Percentiles rank a stretch among this genome's conserved stretches.
Conservation (phyloP, 2,113 vertebrate species). For the Herpetotheres cachinnans region DNA sequence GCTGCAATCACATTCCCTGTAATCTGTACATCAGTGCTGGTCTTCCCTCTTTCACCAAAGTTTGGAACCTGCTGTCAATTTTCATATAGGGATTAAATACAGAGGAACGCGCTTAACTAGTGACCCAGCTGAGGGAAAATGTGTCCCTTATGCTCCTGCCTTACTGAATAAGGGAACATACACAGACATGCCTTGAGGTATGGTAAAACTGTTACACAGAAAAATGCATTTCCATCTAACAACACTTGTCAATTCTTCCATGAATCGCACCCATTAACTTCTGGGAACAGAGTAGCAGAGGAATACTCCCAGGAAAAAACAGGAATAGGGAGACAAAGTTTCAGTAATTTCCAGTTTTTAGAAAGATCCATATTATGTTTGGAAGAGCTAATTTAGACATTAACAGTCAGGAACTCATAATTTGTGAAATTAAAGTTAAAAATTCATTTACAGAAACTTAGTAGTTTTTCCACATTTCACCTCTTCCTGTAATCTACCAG, state of each 20-base stretch:
- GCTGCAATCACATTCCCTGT: not conserved
- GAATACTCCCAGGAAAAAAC: not conserved
- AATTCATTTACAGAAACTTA: not conserved
- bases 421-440: not conserved
- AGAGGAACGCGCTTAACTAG: not conserved
- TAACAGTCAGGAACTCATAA: not conserved
- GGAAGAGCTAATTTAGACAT: not conserved
- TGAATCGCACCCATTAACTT: not conserved
- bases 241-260: not conserved
- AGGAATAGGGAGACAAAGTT: not conserved
- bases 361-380: not conserved
- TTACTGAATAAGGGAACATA: not conserved
- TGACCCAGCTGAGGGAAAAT: not conserved
- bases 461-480: not conserved
- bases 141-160: accelerated
- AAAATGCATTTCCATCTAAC: not conserved
- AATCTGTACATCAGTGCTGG: not conserved
- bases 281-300: not conserved
- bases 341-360: not conserved
- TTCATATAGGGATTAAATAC: not conserved
- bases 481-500: not conserved
- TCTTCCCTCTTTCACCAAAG: not conserved
- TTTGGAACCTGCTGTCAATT: not conserved
- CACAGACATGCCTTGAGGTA: not conserved
- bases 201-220: not conserved